phyloP scores from a whole-genome alignment of 2,888 invertebrate species.

The Aleiodes alternator region DNA sequence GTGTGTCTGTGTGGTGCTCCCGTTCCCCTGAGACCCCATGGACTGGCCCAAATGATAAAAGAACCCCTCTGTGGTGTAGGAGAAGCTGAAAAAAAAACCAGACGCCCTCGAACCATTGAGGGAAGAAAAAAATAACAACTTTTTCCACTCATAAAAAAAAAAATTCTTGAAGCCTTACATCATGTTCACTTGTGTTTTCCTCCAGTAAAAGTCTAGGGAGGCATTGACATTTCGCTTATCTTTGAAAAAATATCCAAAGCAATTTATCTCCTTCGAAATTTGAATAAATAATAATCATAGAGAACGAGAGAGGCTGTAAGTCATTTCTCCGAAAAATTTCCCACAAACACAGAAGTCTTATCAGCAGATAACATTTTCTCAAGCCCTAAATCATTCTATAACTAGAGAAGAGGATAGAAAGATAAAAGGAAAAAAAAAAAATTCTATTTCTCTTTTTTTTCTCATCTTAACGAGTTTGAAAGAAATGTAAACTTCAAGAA shows the following conservation, averaged over 20 bases:
- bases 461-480: slow-evolving; percentile 57
- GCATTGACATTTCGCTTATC: no score
- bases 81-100: slow-evolving; percentile 24
- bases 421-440: slow-evolving; percentile 36
- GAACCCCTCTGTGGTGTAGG: neutral
- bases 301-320: no score
- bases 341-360: no score
- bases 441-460: slow-evolving; percentile 54
- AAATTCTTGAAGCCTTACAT: neutral
- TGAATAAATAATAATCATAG: no score
- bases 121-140: slow-evolving; percentile 38
- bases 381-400: no score
- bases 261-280: no score
- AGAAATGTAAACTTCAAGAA: slow-evolving; percentile 61
- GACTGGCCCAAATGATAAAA: slow-evolving; percentile 8
- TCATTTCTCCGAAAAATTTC: no score
- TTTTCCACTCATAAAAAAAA: slow-evolving; percentile 1
- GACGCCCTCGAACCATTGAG: slow-evolving; percentile 26
- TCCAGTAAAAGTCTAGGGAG: neutral
- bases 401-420: neutral
- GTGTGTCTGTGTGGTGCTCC: slow-evolving; percentile 35
- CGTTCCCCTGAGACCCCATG: slow-evolving; percentile 8
- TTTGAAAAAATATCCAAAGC: no score
- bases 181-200: neutral
- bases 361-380: no score